These are phyloP conservation scores for Agrochola circellaris DNA, from an alignment of 2,888 invertebrate genomes.

Conservation along the genomic window DNA sequence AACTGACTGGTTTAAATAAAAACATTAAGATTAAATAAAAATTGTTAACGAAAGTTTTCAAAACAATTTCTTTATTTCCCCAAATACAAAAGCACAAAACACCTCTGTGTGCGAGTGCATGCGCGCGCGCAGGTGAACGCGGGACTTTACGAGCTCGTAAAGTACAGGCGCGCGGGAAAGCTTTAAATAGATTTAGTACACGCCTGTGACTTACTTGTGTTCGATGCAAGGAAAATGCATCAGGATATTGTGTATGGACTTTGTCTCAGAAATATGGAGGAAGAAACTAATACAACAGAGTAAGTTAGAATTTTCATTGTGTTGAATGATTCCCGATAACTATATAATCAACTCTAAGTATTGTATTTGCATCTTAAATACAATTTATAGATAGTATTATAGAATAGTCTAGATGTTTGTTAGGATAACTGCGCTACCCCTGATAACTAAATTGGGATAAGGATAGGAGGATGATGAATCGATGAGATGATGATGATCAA, in stretches of 20 bases:
- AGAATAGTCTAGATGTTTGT: no score
- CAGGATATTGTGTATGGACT: not conserved
- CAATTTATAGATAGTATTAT: no score
- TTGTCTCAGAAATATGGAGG: not conserved
- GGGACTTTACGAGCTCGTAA: conserved; percentile 77
- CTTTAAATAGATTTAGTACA: conserved; percentile 70
- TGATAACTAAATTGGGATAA: no score
- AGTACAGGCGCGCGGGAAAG: conserved; percentile 67
- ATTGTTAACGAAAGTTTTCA: no score
- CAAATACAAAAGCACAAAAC: conserved; percentile 21
- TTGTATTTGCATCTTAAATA: no score
- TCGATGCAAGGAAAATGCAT: conserved; percentile 49
- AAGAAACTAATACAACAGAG: not conserved
- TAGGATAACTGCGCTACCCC: no score
- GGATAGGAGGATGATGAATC: no score
- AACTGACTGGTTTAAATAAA: no score
- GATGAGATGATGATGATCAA: no score
- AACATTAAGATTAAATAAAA: not conserved
- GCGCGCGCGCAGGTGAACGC: conserved; percentile 77
- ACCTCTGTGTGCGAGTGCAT: conserved; percentile 55
- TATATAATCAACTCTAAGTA: no score
- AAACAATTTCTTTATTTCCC: no score
- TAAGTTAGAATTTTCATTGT: not conserved
- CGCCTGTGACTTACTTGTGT: conserved; percentile 63
- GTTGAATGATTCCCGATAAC: not conserved